These are phyloP conservation scores for Saccostrea glomerata DNA, from an alignment of 1,140 invertebrate species.

Conservation along the genomic window DNA sequence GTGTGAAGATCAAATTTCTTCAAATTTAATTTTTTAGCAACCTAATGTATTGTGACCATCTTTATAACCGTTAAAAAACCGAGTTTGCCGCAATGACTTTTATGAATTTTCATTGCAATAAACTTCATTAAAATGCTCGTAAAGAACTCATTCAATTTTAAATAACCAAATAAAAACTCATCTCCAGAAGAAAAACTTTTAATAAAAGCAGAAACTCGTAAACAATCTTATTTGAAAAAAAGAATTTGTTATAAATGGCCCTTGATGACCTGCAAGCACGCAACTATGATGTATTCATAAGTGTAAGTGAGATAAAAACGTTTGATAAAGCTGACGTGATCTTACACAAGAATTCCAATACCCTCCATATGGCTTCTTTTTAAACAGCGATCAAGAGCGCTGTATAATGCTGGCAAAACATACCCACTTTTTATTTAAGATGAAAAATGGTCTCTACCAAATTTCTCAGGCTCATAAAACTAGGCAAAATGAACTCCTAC, in stretches of 20 bases:
- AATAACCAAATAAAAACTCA: no score
- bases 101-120: conserved; percentile 6
- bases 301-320: neutral
- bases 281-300: conserved; percentile 2
- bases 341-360: neutral
- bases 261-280: neutral
- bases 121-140: neutral
- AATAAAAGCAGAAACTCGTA: neutral
- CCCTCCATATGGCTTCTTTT: conserved; percentile 12
- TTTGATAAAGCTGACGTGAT: neutral
- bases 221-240: neutral
- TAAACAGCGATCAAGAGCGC: neutral
- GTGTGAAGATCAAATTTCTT: neutral
- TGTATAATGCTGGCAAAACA: neutral
- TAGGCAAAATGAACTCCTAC: conserved; percentile 4
- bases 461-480: conserved; percentile 25
- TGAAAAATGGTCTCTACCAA: conserved; percentile 8
- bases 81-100: neutral
- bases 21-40: neutral
- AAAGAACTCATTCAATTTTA: no score
- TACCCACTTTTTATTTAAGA: neutral
- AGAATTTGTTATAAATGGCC: neutral
- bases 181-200: neutral
- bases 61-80: neutral
- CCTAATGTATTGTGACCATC: neutral